phyloP scores from a whole-genome alignment of 2,888 invertebrate genomes.

The Pyrrhopygopsis socrates region DNA sequence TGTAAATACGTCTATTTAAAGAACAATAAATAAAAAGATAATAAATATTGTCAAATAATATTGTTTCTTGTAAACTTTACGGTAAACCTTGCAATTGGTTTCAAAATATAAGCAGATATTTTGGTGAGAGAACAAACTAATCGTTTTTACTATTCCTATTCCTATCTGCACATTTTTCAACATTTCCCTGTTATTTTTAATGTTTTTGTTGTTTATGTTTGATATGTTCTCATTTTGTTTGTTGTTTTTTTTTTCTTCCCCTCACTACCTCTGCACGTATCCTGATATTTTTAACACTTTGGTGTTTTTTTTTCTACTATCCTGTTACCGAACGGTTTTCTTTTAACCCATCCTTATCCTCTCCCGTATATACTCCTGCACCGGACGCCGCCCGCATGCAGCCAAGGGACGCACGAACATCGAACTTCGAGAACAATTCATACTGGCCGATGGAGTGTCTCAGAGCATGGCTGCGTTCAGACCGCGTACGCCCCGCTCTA shows the following conservation, averaged over 20 bases:
- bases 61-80: slow-evolving; percentile 41
- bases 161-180: slow-evolving; percentile 93
- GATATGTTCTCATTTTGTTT: slow-evolving; percentile 95
- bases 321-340: slow-evolving; percentile 93
- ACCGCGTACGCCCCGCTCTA: slow-evolving; percentile 99
- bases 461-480: slow-evolving; percentile 99
- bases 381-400: slow-evolving; percentile 96
- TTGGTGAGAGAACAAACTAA: slow-evolving; percentile 94
- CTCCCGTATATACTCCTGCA: slow-evolving; percentile 91
- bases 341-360: slow-evolving; percentile 90
- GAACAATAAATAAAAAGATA: no score
- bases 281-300: slow-evolving; percentile 92
- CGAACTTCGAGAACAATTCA: slow-evolving; percentile 99
- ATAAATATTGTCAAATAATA: slow-evolving; percentile 25
- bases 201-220: slow-evolving; percentile 93
- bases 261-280: slow-evolving; percentile 94
- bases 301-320: slow-evolving; percentile 91
- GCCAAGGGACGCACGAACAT: slow-evolving; percentile 99
- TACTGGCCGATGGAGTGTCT: slow-evolving; percentile 99
- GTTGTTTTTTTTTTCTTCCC: slow-evolving; percentile 94
- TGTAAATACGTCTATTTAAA: no score
- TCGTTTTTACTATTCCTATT: slow-evolving; percentile 93
- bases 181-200: slow-evolving; percentile 89
- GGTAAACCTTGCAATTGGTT: slow-evolving; percentile 91
- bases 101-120: slow-evolving; percentile 90